Percentiles rank a stretch among this genome's conserved stretches.
These are phyloP conservation scores for Malurus alboscapulatus DNA, from an alignment of 2,113 vertebrate species.

Conservation along the genomic window DNA sequence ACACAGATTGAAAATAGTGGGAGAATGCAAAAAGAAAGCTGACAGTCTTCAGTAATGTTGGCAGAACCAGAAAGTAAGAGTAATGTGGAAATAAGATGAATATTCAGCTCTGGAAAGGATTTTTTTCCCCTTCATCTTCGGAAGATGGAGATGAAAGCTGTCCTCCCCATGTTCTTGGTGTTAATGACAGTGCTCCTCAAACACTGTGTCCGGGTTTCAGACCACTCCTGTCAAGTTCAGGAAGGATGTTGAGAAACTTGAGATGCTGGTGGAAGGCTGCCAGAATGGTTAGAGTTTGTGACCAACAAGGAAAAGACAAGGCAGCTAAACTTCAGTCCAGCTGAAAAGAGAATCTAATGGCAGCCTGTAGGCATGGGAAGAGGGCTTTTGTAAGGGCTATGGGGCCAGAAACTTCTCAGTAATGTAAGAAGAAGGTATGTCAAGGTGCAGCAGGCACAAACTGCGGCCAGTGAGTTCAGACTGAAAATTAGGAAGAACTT, in stretches of 20 bases:
- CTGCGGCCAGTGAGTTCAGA: neutral
- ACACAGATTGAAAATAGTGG: neutral
- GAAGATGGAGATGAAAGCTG: neutral
- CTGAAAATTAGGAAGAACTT: neutral
- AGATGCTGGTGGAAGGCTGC: neutral
- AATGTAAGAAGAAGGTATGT: neutral
- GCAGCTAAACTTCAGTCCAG: neutral
- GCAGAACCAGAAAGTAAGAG: neutral
- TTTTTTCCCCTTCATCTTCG: neutral
- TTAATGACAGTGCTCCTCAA: neutral
- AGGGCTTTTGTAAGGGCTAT: neutral
- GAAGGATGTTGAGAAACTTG: neutral
- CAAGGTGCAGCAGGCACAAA: neutral
- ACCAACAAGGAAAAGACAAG: neutral
- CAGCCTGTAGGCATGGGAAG: neutral
- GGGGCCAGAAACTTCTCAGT: neutral
- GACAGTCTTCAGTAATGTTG: neutral
- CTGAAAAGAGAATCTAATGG: neutral
- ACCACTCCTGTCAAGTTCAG: neutral
- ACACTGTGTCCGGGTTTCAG: neutral
- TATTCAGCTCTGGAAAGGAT: neutral
- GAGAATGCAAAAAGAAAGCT: neutral
- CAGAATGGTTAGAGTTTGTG: neutral
- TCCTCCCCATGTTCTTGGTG: neutral
- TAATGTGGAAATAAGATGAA: neutral